Percentiles rank a stretch among this genome's conserved stretches.
Evolutionary conservation across 2,113 vertebrate genomes (phyloP).

Genomic region (Actinemys pallida): DNA sequence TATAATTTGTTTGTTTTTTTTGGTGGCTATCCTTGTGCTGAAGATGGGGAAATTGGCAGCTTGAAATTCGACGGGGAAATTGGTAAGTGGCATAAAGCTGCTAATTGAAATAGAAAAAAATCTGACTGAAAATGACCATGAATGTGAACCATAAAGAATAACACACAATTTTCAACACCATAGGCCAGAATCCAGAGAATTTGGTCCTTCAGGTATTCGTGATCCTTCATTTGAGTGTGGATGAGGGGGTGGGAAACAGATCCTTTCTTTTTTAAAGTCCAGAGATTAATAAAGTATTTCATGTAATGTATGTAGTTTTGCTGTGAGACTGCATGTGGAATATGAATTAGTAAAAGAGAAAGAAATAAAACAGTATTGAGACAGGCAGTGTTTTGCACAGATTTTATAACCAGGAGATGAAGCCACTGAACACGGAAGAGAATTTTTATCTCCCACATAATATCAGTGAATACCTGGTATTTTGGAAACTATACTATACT

Average conservation of each 20-base stretch:
- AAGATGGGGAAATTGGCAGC: neutral
- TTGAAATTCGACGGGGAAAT: neutral
- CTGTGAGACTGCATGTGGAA: conserved; percentile 48
- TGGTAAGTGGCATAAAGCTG: neutral
- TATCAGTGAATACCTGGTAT: neutral
- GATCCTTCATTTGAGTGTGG: conserved; percentile 6
- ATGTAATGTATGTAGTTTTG: conserved; percentile 1
- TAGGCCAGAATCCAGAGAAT: neutral
- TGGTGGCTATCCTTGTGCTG: neutral
- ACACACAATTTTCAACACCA: neutral
- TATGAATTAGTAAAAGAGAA: conserved; percentile 54
- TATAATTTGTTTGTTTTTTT: neutral
- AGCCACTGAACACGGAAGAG: neutral
- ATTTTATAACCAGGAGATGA: conserved; percentile 45
- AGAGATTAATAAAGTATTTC: conserved; percentile 37
- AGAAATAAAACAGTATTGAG: neutral
- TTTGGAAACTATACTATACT: neutral
- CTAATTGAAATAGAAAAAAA: neutral
- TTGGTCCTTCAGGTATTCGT: neutral
- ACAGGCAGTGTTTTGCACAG: neutral
- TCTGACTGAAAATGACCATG: neutral
- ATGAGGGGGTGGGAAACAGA: neutral
- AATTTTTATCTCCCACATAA: neutral
- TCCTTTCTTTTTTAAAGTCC: neutral
- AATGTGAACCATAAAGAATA: neutral